A percentile compares a stretch with the other conserved stretches of the same genome.
Conservation (phyloP, 2,888 invertebrate species). For the Drosophila nr. perissopoda region DNA sequence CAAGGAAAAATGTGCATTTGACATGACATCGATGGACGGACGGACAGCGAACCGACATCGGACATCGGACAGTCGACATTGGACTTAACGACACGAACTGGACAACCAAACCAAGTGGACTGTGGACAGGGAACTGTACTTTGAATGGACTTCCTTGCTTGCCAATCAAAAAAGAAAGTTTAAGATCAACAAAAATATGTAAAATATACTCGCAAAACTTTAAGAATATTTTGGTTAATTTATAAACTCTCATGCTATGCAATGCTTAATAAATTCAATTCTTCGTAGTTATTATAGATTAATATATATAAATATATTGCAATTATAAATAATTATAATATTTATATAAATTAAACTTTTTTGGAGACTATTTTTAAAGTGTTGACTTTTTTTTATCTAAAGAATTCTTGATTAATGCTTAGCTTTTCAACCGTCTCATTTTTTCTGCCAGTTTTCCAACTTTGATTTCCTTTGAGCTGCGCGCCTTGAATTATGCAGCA, state of each 20-base stretch:
- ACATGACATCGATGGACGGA: constrained; percentile 42
- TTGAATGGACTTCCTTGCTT: neutral
- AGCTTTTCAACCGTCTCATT: neutral
- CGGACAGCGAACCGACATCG: neutral
- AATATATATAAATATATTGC: neutral
- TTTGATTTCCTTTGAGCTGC: constrained; percentile 27
- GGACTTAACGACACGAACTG: neutral
- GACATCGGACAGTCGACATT: constrained; percentile 1
- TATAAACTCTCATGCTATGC: neutral
- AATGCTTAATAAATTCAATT: neutral
- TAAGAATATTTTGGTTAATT: neutral
- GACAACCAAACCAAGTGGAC: neutral
- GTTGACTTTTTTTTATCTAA: neutral
- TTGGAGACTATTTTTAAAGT: neutral
- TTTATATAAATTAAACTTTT: neutral
- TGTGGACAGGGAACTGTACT: neutral
- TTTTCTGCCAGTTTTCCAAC: neutral
- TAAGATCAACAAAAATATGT: neutral
- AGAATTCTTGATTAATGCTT: neutral
- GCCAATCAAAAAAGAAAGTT: neutral
- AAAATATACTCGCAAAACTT: neutral
- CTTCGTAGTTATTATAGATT: neutral
- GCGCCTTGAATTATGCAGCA: constrained; percentile 58
- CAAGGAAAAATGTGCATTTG: constrained; percentile 61
- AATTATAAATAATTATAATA: neutral